These are phyloP conservation scores for Trilocha varians DNA, from an alignment of 2,888 invertebrate genomes.

Conservation along the genomic window DNA sequence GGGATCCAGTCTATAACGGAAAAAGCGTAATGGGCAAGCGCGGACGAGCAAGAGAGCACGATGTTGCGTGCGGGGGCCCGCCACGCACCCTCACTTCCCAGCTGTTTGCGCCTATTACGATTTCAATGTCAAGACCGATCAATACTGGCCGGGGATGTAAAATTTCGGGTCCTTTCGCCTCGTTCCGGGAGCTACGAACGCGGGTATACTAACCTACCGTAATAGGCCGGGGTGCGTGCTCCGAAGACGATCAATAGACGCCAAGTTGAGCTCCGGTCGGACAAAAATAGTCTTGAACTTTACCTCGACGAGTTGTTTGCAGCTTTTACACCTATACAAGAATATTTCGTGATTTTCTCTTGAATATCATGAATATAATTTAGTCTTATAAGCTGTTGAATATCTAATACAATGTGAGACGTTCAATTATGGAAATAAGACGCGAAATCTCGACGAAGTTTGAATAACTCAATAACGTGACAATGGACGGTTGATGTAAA, in stretches of 20 bases:
- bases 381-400: slow-evolving; percentile 31
- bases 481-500: slow-evolving; percentile 62
- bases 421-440: slow-evolving; percentile 60
- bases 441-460: slow-evolving; percentile 59
- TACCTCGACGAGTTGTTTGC: slow-evolving; percentile 55
- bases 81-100: slow-evolving; percentile 60
- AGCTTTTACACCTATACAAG: slow-evolving; percentile 17
- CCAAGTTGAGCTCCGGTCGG: slow-evolving; percentile 56
- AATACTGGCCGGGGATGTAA: slow-evolving; percentile 67
- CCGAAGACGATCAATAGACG: slow-evolving; percentile 61
- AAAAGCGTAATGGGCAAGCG: slow-evolving; percentile 9
- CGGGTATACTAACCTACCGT: slow-evolving; percentile 71
- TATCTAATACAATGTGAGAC: slow-evolving; percentile 40
- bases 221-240: slow-evolving; percentile 62
- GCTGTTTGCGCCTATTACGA: slow-evolving; percentile 67
- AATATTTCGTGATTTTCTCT: slow-evolving; percentile 24
- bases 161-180: slow-evolving; percentile 64
- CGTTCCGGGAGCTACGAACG: slow-evolving; percentile 61
- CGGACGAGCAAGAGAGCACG: slow-evolving; percentile 19
- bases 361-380: slow-evolving; percentile 20
- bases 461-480: slow-evolving; percentile 64
- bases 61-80: slow-evolving; percentile 48
- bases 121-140: slow-evolving; percentile 74
- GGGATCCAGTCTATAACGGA: background rate
- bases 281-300: slow-evolving; percentile 73